phyloP scores from a whole-genome alignment of 2,888 invertebrate genomes.

The Osmoderma eremita region DNA sequence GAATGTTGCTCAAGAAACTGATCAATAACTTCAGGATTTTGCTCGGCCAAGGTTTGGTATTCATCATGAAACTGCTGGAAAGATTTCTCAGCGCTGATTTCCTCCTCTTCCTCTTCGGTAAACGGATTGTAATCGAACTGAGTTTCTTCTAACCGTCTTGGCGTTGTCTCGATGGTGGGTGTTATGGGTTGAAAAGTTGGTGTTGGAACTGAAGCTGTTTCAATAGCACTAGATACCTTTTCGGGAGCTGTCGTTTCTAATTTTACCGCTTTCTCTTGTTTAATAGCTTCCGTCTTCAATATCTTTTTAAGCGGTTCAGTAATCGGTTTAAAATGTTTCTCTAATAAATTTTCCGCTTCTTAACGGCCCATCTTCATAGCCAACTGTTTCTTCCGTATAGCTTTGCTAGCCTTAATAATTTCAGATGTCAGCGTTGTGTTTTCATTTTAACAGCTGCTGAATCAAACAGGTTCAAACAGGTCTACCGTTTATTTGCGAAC shows the following conservation, averaged over 20 bases:
- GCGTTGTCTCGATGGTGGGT: too few species aligned
- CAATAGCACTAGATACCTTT: background rate
- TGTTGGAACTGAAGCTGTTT: background rate
- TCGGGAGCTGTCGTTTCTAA: background rate
- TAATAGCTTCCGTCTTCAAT: background rate
- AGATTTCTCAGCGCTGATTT: background rate
- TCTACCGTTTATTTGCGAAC: too few species aligned
- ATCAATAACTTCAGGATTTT: too few species aligned
- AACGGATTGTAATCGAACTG: background rate
- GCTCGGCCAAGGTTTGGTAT: too few species aligned
- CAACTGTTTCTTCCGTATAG: background rate
- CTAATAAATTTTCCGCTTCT: background rate
- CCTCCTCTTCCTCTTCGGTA: background rate
- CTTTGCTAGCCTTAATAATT: conserved; percentile 2
- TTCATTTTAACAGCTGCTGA: background rate
- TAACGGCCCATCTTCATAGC: conserved; percentile 2
- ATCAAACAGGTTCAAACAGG: background rate
- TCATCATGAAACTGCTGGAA: background rate
- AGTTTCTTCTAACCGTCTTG: conserved; percentile 2
- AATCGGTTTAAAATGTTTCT: background rate
- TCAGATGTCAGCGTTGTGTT: background rate
- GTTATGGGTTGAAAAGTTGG: background rate
- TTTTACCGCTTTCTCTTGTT: background rate
- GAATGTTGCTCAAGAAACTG: background rate
- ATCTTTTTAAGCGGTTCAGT: background rate